Evolutionary conservation across 2,797 vertebrate genomes (phyloP).

Genomic region (Platyrinchus mystaceus): DNA sequence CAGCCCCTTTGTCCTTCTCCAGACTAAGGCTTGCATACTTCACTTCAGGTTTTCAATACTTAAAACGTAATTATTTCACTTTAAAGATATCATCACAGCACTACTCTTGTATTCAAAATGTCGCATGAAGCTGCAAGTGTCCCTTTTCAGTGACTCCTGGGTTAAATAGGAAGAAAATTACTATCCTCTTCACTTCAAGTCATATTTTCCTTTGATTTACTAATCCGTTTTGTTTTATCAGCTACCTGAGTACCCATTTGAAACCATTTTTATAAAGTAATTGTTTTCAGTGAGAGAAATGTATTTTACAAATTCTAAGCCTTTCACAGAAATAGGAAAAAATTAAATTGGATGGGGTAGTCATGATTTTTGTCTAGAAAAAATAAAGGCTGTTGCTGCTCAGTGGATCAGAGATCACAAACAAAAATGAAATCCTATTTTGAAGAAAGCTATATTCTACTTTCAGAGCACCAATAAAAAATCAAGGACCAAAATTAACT

Average conservation of each 20-base stretch:
- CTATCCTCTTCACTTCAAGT: not conserved
- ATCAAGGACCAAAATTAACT: not conserved
- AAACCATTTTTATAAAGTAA: not conserved
- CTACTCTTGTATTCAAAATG: not conserved
- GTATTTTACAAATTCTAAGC: slow-evolving; percentile 1
- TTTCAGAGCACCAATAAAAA: not conserved
- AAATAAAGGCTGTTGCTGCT: not conserved
- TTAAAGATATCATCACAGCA: not conserved
- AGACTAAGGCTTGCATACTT: not conserved
- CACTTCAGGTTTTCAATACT: not conserved
- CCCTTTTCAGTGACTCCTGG: not conserved
- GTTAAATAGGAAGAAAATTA: slow-evolving; percentile 16
- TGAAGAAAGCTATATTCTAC: not conserved
- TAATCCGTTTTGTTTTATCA: slow-evolving; percentile 41
- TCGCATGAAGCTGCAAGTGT: not conserved
- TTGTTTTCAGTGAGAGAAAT: slow-evolving; percentile 22
- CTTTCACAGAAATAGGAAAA: not conserved
- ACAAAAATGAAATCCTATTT: not conserved
- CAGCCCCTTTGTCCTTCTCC: not conserved
- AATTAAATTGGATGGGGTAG: not conserved
- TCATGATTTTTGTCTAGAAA: not conserved
- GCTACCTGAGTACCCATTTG: not conserved
- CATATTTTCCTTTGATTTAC: slow-evolving; percentile 41
- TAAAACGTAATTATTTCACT: not conserved
- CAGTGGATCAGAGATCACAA: not conserved